Conservation (phyloP, 2,888 invertebrate species). For the Ophion ellenae region DNA sequence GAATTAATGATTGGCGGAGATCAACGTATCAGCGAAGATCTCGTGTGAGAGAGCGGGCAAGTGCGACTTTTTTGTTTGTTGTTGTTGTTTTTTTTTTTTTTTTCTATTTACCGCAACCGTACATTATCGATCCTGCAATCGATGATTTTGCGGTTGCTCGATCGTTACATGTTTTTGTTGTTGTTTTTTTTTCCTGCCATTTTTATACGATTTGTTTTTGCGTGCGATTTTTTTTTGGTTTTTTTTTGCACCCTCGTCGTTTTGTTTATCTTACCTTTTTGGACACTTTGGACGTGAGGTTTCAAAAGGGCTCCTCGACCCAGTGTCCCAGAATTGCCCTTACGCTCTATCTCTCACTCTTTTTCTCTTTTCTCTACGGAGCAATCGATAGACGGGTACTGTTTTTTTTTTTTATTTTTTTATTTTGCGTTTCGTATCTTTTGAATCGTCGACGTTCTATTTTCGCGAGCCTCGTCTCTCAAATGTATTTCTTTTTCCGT, state of each 20-base stretch:
- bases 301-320: constrained; percentile 72
- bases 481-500: constrained; percentile 59
- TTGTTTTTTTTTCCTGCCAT: constrained; percentile 14
- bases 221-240: constrained; percentile 48
- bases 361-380: constrained; percentile 63
- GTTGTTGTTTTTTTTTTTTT: too few species aligned
- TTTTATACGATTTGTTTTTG: constrained; percentile 54
- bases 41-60: constrained; percentile 81
- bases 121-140: constrained; percentile 49
- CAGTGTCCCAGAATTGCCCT: constrained; percentile 77
- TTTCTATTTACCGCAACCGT: background rate
- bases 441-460: constrained; percentile 57
- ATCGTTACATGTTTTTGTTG: constrained; percentile 41
- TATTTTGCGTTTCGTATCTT: constrained; percentile 42
- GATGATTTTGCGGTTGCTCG: constrained; percentile 40
- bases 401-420: background rate
- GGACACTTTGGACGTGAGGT: constrained; percentile 79
- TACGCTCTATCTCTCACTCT: constrained; percentile 69
- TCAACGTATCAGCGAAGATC: constrained; percentile 68
- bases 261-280: constrained; percentile 79
- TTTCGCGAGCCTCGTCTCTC: constrained; percentile 63
- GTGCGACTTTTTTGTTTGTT: constrained; percentile 74
- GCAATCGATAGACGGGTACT: constrained; percentile 57
- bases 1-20: constrained; percentile 63
- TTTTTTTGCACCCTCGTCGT: constrained; percentile 60